Evolutionary conservation across 2,113 vertebrate genomes (phyloP).

Genomic region (Carettochelys insculpta): DNA sequence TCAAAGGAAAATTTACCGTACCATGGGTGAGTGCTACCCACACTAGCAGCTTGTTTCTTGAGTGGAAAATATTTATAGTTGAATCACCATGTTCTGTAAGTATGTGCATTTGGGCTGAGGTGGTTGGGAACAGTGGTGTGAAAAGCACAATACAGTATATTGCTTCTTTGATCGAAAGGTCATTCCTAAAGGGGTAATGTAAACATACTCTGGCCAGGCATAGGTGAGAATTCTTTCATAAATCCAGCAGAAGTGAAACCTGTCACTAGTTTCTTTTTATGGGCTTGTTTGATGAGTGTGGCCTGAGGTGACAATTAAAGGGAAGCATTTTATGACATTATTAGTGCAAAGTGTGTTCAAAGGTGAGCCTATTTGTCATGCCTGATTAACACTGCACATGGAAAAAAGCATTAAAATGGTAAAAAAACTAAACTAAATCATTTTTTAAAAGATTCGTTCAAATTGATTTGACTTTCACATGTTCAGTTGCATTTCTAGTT

Average conservation of each 20-base stretch:
- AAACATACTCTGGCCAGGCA: constrained; percentile 13
- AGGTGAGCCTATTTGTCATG: constrained; percentile 75
- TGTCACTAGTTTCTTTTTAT: constrained; percentile 72
- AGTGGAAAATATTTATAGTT: constrained; percentile 4
- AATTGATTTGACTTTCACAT: constrained; percentile 55
- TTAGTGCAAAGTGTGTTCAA: constrained; percentile 72
- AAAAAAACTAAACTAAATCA: constrained; percentile 47
- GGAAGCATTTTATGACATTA: constrained; percentile 69
- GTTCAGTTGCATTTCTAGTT: background rate
- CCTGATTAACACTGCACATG: constrained; percentile 70
- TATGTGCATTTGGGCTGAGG: constrained; percentile 1
- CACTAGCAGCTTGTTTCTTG: constrained; percentile 23
- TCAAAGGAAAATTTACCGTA: constrained; percentile 12
- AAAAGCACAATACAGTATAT: constrained; percentile 53
- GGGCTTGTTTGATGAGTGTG: constrained; percentile 68
- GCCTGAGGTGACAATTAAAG: constrained; percentile 76
- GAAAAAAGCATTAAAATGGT: constrained; percentile 62
- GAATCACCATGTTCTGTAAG: background rate
- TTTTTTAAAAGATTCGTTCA: constrained; percentile 32
- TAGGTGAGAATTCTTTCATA: constrained; percentile 43
- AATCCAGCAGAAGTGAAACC: constrained; percentile 52
- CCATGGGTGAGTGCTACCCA: background rate
- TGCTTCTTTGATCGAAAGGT: constrained; percentile 39
- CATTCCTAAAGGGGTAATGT: constrained; percentile 11
- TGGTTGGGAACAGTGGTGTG: background rate